Evolutionary conservation across 2,797 vertebrate species (phyloP), one percentile per base, ranked within the genome.

Genomic region (Acrossocheilus wenchowensis): DNA sequence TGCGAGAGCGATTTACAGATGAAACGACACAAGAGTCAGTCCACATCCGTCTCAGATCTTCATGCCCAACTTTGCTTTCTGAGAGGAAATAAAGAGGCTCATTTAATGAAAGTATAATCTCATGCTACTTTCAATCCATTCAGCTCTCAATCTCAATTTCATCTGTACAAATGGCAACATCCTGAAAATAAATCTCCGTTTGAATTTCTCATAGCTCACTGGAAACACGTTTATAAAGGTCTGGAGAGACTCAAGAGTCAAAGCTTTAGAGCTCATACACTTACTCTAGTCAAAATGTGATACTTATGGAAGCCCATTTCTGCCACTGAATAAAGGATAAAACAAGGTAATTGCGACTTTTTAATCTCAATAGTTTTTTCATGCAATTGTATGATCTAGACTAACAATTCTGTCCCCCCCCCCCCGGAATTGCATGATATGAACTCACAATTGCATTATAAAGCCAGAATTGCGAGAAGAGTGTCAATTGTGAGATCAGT

Each of bases 41-140:
- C 4, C 7, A 30, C 14, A 43, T 34, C 62, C 36, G 41, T 26
- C 45, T 98, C 94, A 98, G 72, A 97, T 98, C 94, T 99, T 98
- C 97, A 98, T 97, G 87, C 97, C 97, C 91, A 98, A 96, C 92
- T 98, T 98, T 87, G 97, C 97, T 98, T 99, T 99, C 97, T 99
- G 95, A 92, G 26, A 52, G 8, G 43, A 71, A 43, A 68, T 36
- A 7, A 87, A 88, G 82, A 45, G 17, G 0, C 11, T 54, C 11
- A 45, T 30, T 48, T 23, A 77, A 78, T n/a, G 14, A 43, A 75
- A 78, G 30, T 4, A 23, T 1, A 34, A 66, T 30, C 26, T 10
- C 57, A n/a, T 23, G 54, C 4, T 30, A 4, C 11, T 2, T 39
- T 77, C 2, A 30, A 30, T 26, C 11, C 14, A 6, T 36, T 50